phyloP scores from a whole-genome alignment of 2,888 invertebrate genomes.

The Lasioglossum zephyrum region DNA sequence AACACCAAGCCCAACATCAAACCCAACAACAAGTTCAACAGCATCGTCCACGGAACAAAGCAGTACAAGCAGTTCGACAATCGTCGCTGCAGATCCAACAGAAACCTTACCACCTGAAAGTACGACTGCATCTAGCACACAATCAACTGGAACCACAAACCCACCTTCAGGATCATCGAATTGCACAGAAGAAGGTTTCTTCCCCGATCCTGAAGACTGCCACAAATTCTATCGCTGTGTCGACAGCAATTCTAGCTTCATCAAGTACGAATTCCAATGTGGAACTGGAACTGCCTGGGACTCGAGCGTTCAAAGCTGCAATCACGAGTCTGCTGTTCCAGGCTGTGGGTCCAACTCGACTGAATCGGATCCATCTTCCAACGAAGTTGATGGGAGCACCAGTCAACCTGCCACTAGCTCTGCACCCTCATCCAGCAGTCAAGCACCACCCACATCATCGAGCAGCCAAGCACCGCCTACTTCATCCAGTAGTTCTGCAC shows the following conservation, averaged over 20 bases:
- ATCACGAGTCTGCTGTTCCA: constrained; percentile 86
- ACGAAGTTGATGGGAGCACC: constrained; percentile 42
- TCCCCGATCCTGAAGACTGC: constrained; percentile 88
- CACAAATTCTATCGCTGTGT: constrained; percentile 92
- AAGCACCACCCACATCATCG: not conserved
- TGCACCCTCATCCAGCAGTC: not conserved
- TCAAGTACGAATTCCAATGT: constrained; percentile 87
- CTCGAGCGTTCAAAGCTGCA: constrained; percentile 87
- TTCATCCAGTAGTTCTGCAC: no score
- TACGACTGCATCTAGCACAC: not conserved
- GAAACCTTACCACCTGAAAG: constrained; percentile 34
- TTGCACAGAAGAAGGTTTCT: constrained; percentile 89
- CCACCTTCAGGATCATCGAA: constrained; percentile 7
- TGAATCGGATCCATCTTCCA: constrained; percentile 45
- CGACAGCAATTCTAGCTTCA: constrained; percentile 85
- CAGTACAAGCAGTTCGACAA: constrained; percentile 1
- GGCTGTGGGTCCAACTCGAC: constrained; percentile 67
- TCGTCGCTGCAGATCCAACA: constrained; percentile 22
- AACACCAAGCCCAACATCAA: not conserved
- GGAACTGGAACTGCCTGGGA: constrained; percentile 90
- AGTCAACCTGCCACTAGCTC: not conserved
- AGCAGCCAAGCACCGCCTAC: not conserved
- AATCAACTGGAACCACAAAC: not conserved
- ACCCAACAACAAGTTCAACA: constrained; percentile 1
- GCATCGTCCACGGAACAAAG: not conserved